Percentiles rank a stretch among this genome's conserved stretches.
These are phyloP conservation scores for Drosophila nannoptera DNA, from an alignment of 1,140 invertebrate genomes.

Conservation along the genomic window DNA sequence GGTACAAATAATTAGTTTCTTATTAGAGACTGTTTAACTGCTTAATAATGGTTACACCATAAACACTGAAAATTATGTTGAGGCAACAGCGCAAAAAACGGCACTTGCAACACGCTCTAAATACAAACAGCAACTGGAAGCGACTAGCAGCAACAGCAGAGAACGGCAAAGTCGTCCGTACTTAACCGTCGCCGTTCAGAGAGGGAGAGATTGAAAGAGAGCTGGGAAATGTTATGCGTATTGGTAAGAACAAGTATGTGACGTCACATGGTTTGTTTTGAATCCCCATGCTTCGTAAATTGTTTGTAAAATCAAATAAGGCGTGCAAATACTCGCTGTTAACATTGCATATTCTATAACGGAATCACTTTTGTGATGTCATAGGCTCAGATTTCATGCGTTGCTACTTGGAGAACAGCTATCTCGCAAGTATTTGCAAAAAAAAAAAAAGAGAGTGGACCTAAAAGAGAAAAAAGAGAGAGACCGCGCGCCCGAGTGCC, in stretches of 20 bases:
- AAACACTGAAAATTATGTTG: slow-evolving; percentile 26
- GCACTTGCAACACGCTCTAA: slow-evolving; percentile 61
- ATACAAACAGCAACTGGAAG: slow-evolving; percentile 62
- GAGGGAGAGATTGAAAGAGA: not conserved
- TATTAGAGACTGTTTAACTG: not conserved
- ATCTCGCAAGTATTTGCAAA: slow-evolving; percentile 24
- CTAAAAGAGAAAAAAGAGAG: slow-evolving; percentile 18
- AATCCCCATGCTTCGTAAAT: not conserved
- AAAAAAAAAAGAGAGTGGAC: not conserved
- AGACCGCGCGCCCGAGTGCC: not conserved
- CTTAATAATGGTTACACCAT: slow-evolving; percentile 11
- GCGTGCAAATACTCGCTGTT: not conserved
- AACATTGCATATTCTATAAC: not conserved
- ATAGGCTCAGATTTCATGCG: not conserved
- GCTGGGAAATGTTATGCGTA: slow-evolving; percentile 11
- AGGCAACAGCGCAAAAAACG: slow-evolving; percentile 27
- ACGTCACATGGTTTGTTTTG: slow-evolving; percentile 23
- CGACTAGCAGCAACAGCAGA: slow-evolving; percentile 33
- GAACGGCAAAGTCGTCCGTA: slow-evolving; percentile 35
- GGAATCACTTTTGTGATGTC: not conserved
- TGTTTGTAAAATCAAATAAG: not conserved
- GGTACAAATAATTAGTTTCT: not conserved
- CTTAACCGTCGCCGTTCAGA: slow-evolving; percentile 8
- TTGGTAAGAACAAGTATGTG: slow-evolving; percentile 3
- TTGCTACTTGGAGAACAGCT: slow-evolving; percentile 19